Base-by-base conservation (phyloP, 1,140 invertebrate species). In the Microplitis demolitor region DNA sequence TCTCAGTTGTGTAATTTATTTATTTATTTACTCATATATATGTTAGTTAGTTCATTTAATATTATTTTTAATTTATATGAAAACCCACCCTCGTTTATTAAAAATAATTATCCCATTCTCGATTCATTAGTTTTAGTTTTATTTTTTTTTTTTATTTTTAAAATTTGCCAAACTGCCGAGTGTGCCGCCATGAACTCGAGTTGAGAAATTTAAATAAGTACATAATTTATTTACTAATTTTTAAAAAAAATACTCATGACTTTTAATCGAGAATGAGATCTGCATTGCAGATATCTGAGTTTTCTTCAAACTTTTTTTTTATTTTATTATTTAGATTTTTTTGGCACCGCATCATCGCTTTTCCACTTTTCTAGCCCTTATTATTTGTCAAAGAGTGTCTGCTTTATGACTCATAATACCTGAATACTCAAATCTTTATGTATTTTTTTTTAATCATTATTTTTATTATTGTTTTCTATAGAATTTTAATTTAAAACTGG, bases 141-240 rank as follows among this genome's bases (percentile, higher is more conserved):
- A 11, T 62, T 11, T 50, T 62, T 39, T 62, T 9, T 39, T 70
- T 34, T 33, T 13, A 60, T 54, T 5, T 14, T 13, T 1, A 50
- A 24, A 24, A 24, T 24, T 24, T 24, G 24, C 24, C 13, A 68
- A 68, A 33, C 34, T 53, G 51, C 51, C 60, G 61, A 64, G 69
- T 64, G 69, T 71, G 69, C 69, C 69, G 69, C 69, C 24, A 64
- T 56, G 5, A 56, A 64, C 45, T 63, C 69, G 50, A 63, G 56
- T 51, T 63, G 14, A 13, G 14, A 11, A 31, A 50, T 24, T 64
- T 37, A 50, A 14, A 72, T 72, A 72, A 72, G 70, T 72, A 72
- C 70, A 66, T 72, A 33, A 34, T 33, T 31, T 31, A 34, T 9
- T 33, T 31, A 31, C 33, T 33, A 4, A 60, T 31, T 13, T 9